These are phyloP conservation scores for Spilosoma lubricipeda DNA, from an alignment of 2,888 invertebrate species.

Conservation along the genomic window DNA sequence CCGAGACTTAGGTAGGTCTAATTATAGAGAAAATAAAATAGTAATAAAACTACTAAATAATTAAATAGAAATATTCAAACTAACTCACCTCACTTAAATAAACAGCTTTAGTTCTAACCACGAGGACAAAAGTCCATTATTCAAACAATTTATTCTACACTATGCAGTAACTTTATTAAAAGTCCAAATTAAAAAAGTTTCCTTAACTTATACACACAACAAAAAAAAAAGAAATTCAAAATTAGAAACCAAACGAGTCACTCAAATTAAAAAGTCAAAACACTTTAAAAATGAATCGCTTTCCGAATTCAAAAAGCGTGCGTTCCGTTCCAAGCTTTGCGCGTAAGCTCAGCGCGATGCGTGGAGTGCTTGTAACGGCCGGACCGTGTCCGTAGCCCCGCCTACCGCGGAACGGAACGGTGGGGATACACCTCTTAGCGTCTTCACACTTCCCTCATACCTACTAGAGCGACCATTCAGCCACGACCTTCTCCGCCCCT, in stretches of 20 bases:
- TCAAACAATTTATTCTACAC: constrained; percentile 32
- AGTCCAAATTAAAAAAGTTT: constrained; percentile 25
- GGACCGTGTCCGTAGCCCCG: constrained; percentile 70
- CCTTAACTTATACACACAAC: constrained; percentile 26
- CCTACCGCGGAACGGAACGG: constrained; percentile 76
- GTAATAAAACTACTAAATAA: neutral
- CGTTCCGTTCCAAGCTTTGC: constrained; percentile 67
- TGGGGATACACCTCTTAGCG: constrained; percentile 83
- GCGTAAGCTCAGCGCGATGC: constrained; percentile 78
- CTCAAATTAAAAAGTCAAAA: constrained; percentile 38
- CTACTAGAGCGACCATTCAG: constrained; percentile 75
- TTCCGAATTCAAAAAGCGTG: constrained; percentile 62
- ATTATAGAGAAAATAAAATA: neutral
- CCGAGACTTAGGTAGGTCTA: neutral
- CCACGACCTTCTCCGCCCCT: constrained; percentile 62
- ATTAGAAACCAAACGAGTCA: constrained; percentile 23
- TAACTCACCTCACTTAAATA: constrained; percentile 46
- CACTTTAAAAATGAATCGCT: constrained; percentile 54
- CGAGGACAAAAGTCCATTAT: constrained; percentile 48
- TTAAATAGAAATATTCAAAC: constrained; percentile 6
- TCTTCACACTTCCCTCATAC: constrained; percentile 83
- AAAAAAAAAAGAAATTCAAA: constrained; percentile 25
- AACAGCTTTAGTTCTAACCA: constrained; percentile 34
- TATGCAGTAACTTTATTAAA: constrained; percentile 30
- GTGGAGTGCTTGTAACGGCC: constrained; percentile 77